These are phyloP conservation scores for Phocoena sinus DNA, from an alignment of 2,113 vertebrate species.

Conservation along the genomic window DNA sequence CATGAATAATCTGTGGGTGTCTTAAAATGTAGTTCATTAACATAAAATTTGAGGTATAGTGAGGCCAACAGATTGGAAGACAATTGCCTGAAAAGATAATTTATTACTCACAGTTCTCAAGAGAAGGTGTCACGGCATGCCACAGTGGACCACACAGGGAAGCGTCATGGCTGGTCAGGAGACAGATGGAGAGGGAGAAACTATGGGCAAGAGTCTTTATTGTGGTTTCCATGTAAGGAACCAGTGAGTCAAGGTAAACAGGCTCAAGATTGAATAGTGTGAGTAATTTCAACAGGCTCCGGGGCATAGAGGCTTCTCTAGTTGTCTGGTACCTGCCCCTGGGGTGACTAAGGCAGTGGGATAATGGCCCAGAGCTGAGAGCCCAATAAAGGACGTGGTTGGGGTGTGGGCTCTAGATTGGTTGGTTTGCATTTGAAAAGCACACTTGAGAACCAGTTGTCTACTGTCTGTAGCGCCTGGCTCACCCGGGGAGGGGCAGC, in stretches of 20 bases:
- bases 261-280: background rate
- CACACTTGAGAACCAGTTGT: background rate
- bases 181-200: background rate
- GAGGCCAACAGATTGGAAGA: background rate
- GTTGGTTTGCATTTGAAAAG: background rate
- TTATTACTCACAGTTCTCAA: background rate
- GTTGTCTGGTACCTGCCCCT: background rate
- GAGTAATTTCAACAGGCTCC: background rate
- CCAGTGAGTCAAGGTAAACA: background rate
- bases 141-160: background rate
- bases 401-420: background rate
- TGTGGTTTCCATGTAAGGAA: background rate
- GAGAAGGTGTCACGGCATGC: background rate
- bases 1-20: background rate
- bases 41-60: background rate
- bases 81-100: background rate
- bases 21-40: background rate
- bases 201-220: background rate
- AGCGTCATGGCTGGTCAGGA: background rate
- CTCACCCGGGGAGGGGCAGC: background rate
- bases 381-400: background rate
- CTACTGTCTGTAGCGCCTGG: background rate
- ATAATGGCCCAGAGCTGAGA: background rate
- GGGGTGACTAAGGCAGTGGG: background rate
- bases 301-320: background rate